Conservation (phyloP, 37 sponge, comb jelly and placozoan species). For the Corticium candelabrum region DNA sequence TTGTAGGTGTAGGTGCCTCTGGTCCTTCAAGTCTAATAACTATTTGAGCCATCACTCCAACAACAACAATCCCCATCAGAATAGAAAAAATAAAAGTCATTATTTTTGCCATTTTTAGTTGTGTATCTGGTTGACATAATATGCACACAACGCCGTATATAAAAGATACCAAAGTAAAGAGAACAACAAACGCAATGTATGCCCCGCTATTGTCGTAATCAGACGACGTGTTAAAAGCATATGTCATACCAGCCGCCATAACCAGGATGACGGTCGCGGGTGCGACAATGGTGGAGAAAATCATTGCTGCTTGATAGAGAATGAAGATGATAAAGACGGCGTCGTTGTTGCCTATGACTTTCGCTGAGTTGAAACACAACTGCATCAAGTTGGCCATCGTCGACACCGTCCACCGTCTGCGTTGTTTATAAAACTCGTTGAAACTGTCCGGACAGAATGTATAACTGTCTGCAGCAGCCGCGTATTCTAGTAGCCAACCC, state of each 20-base stretch:
- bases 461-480: slow-evolving; percentile 59
- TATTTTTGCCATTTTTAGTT: slow-evolving; percentile 44
- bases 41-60: slow-evolving; percentile 26
- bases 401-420: slow-evolving; percentile 76
- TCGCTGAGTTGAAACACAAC: slow-evolving; percentile 25
- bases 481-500: slow-evolving; percentile 73
- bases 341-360: slow-evolving; percentile 45
- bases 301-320: slow-evolving; percentile 54
- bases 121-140: slow-evolving; percentile 23
- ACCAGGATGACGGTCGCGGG: slow-evolving; percentile 71
- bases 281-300: slow-evolving; percentile 58
- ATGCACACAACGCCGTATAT: slow-evolving; percentile 17
- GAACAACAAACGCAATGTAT: neutral
- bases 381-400: slow-evolving; percentile 69
- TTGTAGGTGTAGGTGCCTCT: neutral
- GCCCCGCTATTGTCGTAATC: too few species aligned
- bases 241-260: slow-evolving; percentile 48
- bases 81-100: slow-evolving; percentile 54
- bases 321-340: slow-evolving; percentile 55
- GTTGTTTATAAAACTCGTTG: slow-evolving; percentile 80
- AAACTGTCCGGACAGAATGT: slow-evolving; percentile 72
- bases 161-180: neutral
- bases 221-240: slow-evolving; percentile 16
- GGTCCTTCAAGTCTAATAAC: neutral
- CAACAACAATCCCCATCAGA: slow-evolving; percentile 45